Evolutionary conservation across 2,888 invertebrate species (phyloP).

Genomic region (Heliconius charithonia): DNA sequence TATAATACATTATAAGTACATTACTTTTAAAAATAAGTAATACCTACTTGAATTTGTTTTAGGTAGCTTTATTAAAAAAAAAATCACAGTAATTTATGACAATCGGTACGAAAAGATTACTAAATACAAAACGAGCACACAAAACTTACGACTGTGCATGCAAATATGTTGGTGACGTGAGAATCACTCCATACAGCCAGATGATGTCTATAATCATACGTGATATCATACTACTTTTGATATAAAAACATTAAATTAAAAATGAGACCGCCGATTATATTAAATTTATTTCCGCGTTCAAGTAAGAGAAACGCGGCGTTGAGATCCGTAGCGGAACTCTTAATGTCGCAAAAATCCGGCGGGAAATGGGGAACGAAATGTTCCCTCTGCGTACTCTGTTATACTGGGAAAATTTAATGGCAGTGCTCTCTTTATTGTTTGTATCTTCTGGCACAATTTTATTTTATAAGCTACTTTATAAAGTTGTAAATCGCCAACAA

Average conservation of each 20-base stretch:
- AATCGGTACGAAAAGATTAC: conserved; percentile 36
- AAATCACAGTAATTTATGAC: conserved; percentile 9
- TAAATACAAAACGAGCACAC: conserved; percentile 32
- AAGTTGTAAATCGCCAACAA: background rate
- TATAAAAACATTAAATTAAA: background rate
- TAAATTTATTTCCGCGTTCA: background rate
- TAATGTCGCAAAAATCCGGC: too few relatives aligned
- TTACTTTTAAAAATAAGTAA: background rate
- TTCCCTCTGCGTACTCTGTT: background rate
- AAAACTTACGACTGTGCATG: conserved; percentile 32
- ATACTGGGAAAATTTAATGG: background rate
- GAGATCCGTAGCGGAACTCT: too few relatives aligned
- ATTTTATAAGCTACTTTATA: background rate
- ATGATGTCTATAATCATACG: conserved; percentile 44
- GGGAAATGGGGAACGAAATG: background rate
- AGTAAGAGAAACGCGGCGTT: background rate
- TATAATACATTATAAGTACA: too few relatives aligned
- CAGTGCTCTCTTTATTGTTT: background rate
- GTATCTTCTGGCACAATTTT: background rate
- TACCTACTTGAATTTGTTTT: background rate
- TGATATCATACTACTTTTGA: conserved; percentile 43
- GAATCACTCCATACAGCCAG: conserved; percentile 31
- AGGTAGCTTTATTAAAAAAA: background rate
- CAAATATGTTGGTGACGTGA: conserved; percentile 41
- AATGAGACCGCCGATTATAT: too few relatives aligned